phyloP scores from a whole-genome alignment of 2,113 vertebrate genomes.

The Diadophis punctatus region DNA sequence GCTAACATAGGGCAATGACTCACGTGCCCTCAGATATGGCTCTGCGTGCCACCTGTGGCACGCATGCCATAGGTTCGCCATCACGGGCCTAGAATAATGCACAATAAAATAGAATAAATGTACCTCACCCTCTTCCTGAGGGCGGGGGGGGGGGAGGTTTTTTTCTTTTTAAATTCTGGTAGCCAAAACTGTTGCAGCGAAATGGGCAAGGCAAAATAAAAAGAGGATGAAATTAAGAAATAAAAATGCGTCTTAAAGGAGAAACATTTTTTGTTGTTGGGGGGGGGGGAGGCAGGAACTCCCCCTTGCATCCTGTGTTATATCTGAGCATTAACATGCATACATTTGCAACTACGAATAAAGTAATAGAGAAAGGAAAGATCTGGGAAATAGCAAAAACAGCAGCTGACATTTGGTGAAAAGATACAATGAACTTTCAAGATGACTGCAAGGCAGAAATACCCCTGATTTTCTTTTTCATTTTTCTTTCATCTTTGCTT shows the following conservation, averaged over 20 bases:
- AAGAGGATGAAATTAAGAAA: not conserved
- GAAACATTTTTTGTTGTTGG: no score
- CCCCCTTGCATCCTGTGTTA: not conserved
- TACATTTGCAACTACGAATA: not conserved
- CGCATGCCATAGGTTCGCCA: no score
- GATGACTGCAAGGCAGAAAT: slow-evolving; percentile 13
- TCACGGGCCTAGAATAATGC: not conserved
- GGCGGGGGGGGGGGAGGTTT: no score
- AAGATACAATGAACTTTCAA: not conserved
- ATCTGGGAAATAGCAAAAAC: not conserved
- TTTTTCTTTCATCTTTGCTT: not conserved
- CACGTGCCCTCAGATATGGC: no score
- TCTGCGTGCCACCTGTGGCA: no score
- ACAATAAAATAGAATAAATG: not conserved
- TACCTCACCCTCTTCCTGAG: no score
- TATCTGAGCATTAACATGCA: not conserved
- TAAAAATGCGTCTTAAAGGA: not conserved
- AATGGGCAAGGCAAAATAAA: not conserved
- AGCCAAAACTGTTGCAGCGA: not conserved
- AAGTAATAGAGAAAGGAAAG: not conserved
- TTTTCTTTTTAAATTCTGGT: not conserved
- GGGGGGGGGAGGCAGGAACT: not conserved
- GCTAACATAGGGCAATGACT: no score
- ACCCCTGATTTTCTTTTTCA: not conserved
- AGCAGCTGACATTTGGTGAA: slow-evolving; percentile 1